Percentiles rank a stretch among this genome's conserved stretches.
These are phyloP conservation scores for Hycleus cichorii DNA, from an alignment of 1,140 invertebrate genomes.

Conservation along the genomic window DNA sequence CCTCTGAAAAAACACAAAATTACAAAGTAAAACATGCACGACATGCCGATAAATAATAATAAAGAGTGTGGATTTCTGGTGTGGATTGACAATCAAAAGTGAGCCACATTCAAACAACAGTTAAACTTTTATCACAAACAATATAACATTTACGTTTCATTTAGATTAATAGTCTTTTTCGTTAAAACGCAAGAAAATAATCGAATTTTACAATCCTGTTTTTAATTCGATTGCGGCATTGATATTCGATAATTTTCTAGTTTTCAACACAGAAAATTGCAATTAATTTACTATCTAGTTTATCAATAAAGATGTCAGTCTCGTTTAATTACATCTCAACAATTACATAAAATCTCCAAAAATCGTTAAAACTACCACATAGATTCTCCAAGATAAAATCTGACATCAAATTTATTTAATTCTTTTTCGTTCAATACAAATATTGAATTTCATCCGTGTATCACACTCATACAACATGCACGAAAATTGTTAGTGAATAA, in stretches of 20 bases:
- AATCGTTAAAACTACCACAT: background rate
- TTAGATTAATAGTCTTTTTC: background rate
- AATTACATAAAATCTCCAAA: constrained; percentile 4
- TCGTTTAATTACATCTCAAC: background rate
- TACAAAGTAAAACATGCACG: constrained; percentile 6
- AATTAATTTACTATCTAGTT: too few relatives aligned
- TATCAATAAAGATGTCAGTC: too few relatives aligned
- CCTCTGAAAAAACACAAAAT: background rate
- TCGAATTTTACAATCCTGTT: too few relatives aligned
- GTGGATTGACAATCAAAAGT: background rate
- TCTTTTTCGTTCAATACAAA: too few relatives aligned
- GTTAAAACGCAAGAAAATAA: too few relatives aligned
- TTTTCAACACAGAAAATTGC: too few relatives aligned
- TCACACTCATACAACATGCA: constrained; percentile 7
- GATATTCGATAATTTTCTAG: too few relatives aligned
- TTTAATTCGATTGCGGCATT: too few relatives aligned
- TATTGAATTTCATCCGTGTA: too few relatives aligned
- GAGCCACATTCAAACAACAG: background rate
- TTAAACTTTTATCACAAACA: background rate
- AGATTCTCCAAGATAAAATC: too few relatives aligned
- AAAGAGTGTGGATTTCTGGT: background rate
- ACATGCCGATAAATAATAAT: constrained; percentile 1
- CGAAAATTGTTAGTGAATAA: constrained; percentile 4
- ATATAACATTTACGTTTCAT: background rate
- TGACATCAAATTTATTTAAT: too few relatives aligned